These are phyloP conservation scores for Anthopleura sola DNA, from an alignment of 64 coral and sea anemone species.

Conservation along the genomic window DNA sequence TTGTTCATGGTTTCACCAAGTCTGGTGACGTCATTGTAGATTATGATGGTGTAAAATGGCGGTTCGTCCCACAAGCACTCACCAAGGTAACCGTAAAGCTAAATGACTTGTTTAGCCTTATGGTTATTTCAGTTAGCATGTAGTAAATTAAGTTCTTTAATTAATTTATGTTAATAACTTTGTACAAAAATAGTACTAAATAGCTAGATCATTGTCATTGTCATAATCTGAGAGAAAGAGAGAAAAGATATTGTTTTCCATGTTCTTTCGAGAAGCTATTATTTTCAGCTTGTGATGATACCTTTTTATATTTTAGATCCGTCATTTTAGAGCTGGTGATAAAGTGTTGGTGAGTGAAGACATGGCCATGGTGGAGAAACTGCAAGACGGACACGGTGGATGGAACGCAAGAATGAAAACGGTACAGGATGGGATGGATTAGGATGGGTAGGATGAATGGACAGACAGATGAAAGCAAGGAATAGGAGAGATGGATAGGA, in stretches of 20 bases:
- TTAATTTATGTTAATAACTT: too few species aligned
- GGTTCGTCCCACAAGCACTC: slow-evolving; percentile 31
- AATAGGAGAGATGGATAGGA: too few species aligned
- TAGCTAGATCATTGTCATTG: too few species aligned
- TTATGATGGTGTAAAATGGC: slow-evolving; percentile 32
- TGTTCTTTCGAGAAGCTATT: not conserved
- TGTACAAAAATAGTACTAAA: too few species aligned
- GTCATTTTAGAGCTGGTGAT: slow-evolving; percentile 26
- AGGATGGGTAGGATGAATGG: too few species aligned
- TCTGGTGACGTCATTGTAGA: slow-evolving; percentile 54
- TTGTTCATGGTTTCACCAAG: slow-evolving; percentile 26
- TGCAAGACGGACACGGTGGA: slow-evolving; percentile 55
- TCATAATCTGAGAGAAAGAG: too few species aligned
- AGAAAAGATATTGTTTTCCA: too few species aligned
- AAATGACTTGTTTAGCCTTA: not conserved
- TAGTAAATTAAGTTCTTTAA: too few species aligned
- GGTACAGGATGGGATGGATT: not conserved
- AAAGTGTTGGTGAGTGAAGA: slow-evolving; percentile 38
- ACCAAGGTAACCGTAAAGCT: slow-evolving; percentile 32
- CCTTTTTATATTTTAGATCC: not conserved
- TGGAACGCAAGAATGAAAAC: slow-evolving; percentile 49
- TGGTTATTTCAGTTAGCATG: too few species aligned
- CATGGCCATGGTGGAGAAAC: slow-evolving; percentile 31
- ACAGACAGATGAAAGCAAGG: not conserved
- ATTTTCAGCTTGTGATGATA: not conserved